These are phyloP conservation scores for Sylvicola cinctus DNA, from an alignment of 2,888 invertebrate species.

Conservation along the genomic window DNA sequence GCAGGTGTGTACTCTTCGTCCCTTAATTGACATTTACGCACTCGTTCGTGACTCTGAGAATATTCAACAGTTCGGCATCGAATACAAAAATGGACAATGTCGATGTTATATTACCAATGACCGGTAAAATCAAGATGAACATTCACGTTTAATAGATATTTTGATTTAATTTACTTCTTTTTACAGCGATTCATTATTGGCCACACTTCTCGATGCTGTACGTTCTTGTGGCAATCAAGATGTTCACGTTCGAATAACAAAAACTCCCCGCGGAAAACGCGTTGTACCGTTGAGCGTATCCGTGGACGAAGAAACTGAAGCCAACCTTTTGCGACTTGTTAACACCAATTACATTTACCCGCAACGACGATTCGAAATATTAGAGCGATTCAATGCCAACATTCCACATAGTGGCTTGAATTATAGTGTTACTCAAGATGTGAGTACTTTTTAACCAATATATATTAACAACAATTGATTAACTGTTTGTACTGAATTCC, in stretches of 20 bases:
- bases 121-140: conserved; percentile 30
- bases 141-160: conserved; percentile 1
- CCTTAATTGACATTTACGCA: conserved; percentile 70
- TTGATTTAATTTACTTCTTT: conserved; percentile 1
- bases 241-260: conserved; percentile 77
- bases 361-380: conserved; percentile 47
- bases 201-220: conserved; percentile 89
- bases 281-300: conserved; percentile 75
- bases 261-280: conserved; percentile 68
- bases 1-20: conserved; percentile 57
- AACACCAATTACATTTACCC: conserved; percentile 33
- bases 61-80: conserved; percentile 83
- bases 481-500: conserved; percentile 17
- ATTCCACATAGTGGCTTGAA: conserved; percentile 93
- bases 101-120: conserved; percentile 83
- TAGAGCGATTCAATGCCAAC: conserved; percentile 92
- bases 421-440: conserved; percentile 91
- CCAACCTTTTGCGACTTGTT: conserved; percentile 43
- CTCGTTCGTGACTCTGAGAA: conserved; percentile 75
- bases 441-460: conserved; percentile 28
- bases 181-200: conserved; percentile 78
- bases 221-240: conserved; percentile 92
- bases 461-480: conserved; percentile 3
- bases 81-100: conserved; percentile 80
- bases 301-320: conserved; percentile 94